Conservation (phyloP, 2,113 vertebrate genomes). For the Atherinomorus stipes region DNA sequence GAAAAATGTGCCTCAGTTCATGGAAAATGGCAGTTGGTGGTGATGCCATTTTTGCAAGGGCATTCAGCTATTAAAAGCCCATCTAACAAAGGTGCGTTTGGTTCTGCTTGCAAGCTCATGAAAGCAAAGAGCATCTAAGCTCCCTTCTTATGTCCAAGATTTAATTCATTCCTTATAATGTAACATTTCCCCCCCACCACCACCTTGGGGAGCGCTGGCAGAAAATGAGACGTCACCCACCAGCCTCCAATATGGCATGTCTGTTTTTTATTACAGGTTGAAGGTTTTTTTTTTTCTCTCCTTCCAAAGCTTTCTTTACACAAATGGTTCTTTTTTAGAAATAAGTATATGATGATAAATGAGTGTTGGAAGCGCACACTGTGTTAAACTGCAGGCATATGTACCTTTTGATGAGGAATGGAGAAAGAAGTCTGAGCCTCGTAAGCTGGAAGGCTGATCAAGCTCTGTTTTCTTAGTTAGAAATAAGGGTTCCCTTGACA, state of each 20-base stretch:
- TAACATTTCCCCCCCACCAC: constrained; percentile 53
- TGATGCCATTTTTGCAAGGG: constrained; percentile 58
- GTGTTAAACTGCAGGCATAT: constrained; percentile 52
- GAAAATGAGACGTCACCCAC: constrained; percentile 69
- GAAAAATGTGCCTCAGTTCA: constrained; percentile 72
- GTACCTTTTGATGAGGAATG: constrained; percentile 53
- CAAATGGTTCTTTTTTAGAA: constrained; percentile 66
- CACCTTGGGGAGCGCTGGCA: constrained; percentile 74
- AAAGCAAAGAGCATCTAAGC: constrained; percentile 72
- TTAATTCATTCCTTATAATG: constrained; percentile 77
- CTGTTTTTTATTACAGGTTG: constrained; percentile 83
- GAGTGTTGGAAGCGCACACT: constrained; percentile 58
- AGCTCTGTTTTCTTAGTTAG: constrained; percentile 25
- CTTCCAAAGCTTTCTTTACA: constrained; percentile 65
- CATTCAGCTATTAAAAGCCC: constrained; percentile 58
- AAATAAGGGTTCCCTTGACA: constrained; percentile 37
- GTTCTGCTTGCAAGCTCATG: constrained; percentile 65
- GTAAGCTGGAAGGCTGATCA: constrained; percentile 29
- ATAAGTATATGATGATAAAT: constrained; percentile 70
- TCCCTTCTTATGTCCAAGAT: constrained; percentile 66
- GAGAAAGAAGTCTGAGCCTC: constrained; percentile 36
- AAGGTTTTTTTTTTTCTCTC: constrained; percentile 52
- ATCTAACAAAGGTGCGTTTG: constrained; percentile 44
- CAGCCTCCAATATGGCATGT: constrained; percentile 75
- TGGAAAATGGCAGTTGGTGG: constrained; percentile 61